Conservation (phyloP, 2,888 invertebrate genomes). For the Dusona sp. region DNA sequence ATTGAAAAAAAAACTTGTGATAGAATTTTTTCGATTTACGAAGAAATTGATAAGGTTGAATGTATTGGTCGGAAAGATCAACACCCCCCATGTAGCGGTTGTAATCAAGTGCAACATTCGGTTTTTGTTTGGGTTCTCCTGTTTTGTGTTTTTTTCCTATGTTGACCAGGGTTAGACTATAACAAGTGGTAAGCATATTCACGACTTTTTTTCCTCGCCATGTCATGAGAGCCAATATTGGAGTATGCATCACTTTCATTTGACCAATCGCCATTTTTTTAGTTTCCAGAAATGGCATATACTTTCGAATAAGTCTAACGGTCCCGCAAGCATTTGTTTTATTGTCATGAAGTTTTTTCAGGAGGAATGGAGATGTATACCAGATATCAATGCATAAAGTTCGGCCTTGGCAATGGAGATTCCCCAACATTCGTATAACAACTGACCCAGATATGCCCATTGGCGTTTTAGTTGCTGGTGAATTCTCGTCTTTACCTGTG, state of each 20-base stretch:
- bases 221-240: not conserved
- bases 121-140: conserved; percentile 12
- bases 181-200: conserved; percentile 13
- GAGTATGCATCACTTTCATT: conserved; percentile 10
- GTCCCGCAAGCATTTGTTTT: conserved; percentile 31
- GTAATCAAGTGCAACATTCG: conserved; percentile 17
- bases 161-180: not conserved
- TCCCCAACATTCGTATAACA: not conserved
- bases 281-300: conserved; percentile 15
- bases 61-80: conserved; percentile 19
- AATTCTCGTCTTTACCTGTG: conserved; percentile 6
- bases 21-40: conserved; percentile 39
- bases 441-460: conserved; percentile 22
- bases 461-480: not conserved
- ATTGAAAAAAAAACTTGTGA: conserved; percentile 42
- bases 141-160: conserved; percentile 31
- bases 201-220: conserved; percentile 25
- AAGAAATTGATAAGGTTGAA: conserved; percentile 26
- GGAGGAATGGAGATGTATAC: conserved; percentile 23
- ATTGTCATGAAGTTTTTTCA: not conserved
- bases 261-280: conserved; percentile 14
- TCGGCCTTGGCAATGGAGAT: conserved; percentile 2
- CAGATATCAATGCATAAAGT: conserved; percentile 31
- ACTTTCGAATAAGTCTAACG: conserved; percentile 15
- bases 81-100: conserved; percentile 37